phyloP scores from a whole-genome alignment of 2,888 invertebrate species.

The Resseliella maxima region DNA sequence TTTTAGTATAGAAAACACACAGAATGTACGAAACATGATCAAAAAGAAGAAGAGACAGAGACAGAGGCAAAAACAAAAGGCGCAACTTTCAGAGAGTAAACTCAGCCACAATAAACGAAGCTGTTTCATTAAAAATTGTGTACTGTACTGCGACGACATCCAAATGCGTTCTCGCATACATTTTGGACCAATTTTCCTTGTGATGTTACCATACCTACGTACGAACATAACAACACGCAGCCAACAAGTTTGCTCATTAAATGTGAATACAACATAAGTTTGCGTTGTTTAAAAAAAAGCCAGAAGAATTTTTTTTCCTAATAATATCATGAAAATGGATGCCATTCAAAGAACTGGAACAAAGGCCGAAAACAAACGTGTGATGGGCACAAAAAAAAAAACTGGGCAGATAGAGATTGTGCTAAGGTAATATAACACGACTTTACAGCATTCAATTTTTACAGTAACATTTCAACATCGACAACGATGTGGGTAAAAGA shows the following conservation, averaged over 20 bases:
- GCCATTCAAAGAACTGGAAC: constrained; percentile 42
- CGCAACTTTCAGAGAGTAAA: not conserved
- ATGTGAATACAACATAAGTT: constrained; percentile 51
- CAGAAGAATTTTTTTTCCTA: not conserved
- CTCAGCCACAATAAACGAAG: constrained; percentile 1
- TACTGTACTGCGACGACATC: not conserved
- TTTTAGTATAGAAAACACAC: not conserved
- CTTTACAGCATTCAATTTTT: constrained; percentile 44
- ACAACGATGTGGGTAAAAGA: not conserved
- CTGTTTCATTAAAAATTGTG: not conserved
- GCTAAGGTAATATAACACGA: not conserved
- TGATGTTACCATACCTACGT: constrained; percentile 43
- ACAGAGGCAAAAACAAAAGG: constrained; percentile 1
- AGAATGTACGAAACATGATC: not conserved
- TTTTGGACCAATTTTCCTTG: constrained; percentile 30
- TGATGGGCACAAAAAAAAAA: not conserved
- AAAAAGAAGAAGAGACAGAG: not conserved
- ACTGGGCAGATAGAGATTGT: not conserved
- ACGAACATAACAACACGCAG: constrained; percentile 34
- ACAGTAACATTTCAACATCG: constrained; percentile 7
- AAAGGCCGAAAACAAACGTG: constrained; percentile 10
- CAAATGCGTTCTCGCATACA: constrained; percentile 19
- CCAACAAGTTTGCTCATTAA: constrained; percentile 33
- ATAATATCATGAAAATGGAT: constrained; percentile 42
- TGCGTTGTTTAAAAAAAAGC: constrained; percentile 14